Base-by-base conservation (phyloP, 2,888 invertebrate genomes). In the Eupsilia transversa region DNA sequence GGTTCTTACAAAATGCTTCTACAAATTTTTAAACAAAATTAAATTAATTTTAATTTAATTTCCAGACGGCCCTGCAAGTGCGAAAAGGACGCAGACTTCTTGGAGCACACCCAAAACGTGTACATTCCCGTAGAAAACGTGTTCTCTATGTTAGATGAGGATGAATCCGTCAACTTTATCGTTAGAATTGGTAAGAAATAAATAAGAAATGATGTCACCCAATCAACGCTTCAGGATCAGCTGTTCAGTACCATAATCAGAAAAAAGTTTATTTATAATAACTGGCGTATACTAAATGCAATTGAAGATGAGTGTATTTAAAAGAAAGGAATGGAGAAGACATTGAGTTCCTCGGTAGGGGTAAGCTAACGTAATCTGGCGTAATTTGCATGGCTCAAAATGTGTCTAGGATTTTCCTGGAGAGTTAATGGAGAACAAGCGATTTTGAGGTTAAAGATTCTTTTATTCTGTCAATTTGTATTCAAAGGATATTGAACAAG, bases 71-170 rank as follows among this genome's bases (percentile, higher is more conserved):
- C 96, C 20, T 96, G 96, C 85, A 96, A 96, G 87, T 95, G 96
- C 77, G 96, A 96, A 84, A 96, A 94, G 84, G 96, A 96, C 79
- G 96, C 96, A 35, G 96, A 96, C 86, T 96, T 96, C 87, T 88
- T 96, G 74, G 96, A 96, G 85, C 95, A 96, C 89, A 96, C 95
- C 41, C 96, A 96, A 87, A 96, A 96, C 85, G 96, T 96, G 87
- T 96, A 95, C 95, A 95, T 96, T 94, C 96, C 96, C 49, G 95
- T 96, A 73, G 96, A 96, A 92, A 96, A 96, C 82, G 93, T 96
- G 60, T 96, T 96, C 86, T 96, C 96, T 38, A 96, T 96, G 96
- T 91, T 96, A 83, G 96, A 96, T 79, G 94, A 94, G 63, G 89
- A 87, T 23, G 96, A 96, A 82, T 87, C 92, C 56, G 92, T 94